These are phyloP conservation scores for Lamprotornis superbus DNA, from an alignment of 2,113 vertebrate species.

Conservation along the genomic window DNA sequence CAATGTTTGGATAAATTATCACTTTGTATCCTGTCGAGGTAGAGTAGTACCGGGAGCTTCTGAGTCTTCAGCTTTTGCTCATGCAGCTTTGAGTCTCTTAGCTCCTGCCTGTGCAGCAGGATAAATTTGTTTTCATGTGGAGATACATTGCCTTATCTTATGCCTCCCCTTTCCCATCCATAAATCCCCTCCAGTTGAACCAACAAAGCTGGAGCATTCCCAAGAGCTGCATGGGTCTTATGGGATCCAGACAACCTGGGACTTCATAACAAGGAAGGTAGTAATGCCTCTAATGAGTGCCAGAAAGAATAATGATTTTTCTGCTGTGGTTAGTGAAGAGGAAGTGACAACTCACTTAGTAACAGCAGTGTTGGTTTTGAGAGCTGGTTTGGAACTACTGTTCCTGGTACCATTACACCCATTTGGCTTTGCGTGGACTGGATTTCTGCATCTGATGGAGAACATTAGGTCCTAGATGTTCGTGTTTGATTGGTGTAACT, in stretches of 20 bases:
- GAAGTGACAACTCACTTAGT: not conserved
- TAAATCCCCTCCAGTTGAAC: not conserved
- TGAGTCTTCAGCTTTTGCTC: not conserved
- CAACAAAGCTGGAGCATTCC: not conserved
- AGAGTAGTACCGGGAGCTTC: not conserved
- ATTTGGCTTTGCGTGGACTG: not conserved
- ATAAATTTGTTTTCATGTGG: not conserved
- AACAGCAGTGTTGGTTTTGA: not conserved
- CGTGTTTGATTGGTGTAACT: not conserved
- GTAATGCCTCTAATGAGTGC: not conserved
- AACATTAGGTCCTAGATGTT: not conserved
- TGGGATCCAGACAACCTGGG: not conserved
- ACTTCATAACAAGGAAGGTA: not conserved
- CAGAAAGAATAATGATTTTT: not conserved
- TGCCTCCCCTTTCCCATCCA: not conserved
- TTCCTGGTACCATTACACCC: not conserved
- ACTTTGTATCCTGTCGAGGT: conserved; percentile 51
- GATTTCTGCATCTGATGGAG: not conserved
- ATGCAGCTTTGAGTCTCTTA: not conserved
- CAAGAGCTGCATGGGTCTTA: not conserved
- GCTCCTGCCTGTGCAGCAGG: not conserved
- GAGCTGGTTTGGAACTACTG: not conserved
- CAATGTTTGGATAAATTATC: conserved; percentile 59
- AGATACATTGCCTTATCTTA: not conserved
- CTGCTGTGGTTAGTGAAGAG: not conserved